Percentiles rank a stretch among this genome's conserved stretches.
Conservation (phyloP, 35 echinoderm and acorn worm species). For the Apostichopus japonicus region DNA sequence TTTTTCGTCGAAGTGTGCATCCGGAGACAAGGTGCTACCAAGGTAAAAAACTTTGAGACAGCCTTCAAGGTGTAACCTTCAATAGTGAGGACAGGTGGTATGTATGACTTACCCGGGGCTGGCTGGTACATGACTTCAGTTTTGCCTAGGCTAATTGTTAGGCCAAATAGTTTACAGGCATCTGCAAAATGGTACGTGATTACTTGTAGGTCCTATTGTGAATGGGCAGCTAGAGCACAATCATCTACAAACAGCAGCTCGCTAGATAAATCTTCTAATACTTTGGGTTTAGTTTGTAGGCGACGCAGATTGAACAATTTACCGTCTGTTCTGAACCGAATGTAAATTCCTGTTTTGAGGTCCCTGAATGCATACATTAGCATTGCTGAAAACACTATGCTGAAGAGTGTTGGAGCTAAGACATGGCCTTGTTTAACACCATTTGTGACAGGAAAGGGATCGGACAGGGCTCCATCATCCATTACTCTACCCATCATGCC, state of each 20-base stretch:
- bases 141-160: neutral
- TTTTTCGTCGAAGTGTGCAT: too few species aligned
- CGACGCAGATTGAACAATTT: conserved; percentile 67
- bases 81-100: too few species aligned
- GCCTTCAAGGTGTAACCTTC: too few species aligned
- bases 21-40: too few species aligned
- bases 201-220: neutral
- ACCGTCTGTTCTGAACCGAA: conserved; percentile 63
- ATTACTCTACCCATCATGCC: neutral
- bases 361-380: neutral
- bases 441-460: conserved; percentile 23
- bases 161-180: neutral
- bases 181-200: conserved; percentile 1
- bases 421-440: conserved; percentile 71
- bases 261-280: conserved; percentile 7
- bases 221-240: neutral
- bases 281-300: conserved; percentile 56
- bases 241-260: conserved; percentile 66
- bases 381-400: too few species aligned
- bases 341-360: conserved; percentile 50
- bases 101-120: too few species aligned
- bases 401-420: conserved; percentile 42
- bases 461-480: neutral
- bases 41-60: too few species aligned
- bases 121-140: neutral